Base-by-base conservation (phyloP, 2,888 invertebrate species). In the Asteroscopus sphinx region DNA sequence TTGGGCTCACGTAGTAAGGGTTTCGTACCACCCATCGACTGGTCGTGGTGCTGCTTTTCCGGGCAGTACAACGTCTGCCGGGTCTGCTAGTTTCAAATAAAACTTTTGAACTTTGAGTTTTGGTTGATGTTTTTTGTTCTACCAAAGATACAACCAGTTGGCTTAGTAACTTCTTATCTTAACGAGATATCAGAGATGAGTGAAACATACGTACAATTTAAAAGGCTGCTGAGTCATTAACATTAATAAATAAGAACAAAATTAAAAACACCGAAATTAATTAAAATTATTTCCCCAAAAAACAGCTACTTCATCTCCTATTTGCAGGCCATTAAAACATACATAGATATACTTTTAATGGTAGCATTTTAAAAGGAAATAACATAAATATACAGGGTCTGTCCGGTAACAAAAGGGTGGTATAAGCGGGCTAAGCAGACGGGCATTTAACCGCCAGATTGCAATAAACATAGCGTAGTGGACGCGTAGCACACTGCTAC, bases 371-470 rank as follows among this genome's bases (percentile, higher is more conserved):
- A 70, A 77, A 75, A 62, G 65, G 67, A 66, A 51, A 73, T 76
- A 68, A 65, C 60, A 74, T 80, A 77, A 77, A 77, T 79, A 82
- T 77, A 74, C 69, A 67, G 76, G 78, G 80, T 77, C 59, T 80
- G 79, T 82, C 76, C 66, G 70, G 80, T 82, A 88, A 82, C 86
- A 85, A 86, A 88, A 88, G 85, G 86, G 82, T 83, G 77, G 83
- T 86, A 81, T 86, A 88, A 88, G 86, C 87, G 75, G 84, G 83
- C 83, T 88, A 90, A 89, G 91, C 90, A 89, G 88, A 83, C 85
- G 89, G 82, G 86, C 90, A 89, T 88, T 90, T 91, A 91, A 90
- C 90, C 89, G 83, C 90, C 91, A 92, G 92, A 92, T 92, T 92
- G 92, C 90, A 92, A 92, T 92, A 92, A 92, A 92, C 92, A 92